Conservation (phyloP, 2,888 invertebrate species). For the Acleris cristana region DNA sequence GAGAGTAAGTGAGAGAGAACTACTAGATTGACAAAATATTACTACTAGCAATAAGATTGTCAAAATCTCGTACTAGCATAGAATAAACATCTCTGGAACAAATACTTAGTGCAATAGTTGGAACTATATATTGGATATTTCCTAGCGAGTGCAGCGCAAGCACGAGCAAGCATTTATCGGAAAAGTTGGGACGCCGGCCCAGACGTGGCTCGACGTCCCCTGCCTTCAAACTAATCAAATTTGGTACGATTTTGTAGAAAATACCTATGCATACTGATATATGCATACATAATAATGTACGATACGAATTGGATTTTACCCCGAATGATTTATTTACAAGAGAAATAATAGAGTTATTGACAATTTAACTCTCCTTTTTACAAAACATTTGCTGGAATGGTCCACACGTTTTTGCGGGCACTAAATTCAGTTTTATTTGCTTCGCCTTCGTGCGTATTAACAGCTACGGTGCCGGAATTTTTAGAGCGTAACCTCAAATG, state of each 20-base stretch:
- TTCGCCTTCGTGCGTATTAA: constrained; percentile 18
- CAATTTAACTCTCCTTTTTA: not conserved
- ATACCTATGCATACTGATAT: too few relatives aligned
- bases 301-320: too few relatives aligned
- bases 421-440: constrained; percentile 26
- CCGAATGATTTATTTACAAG: too few relatives aligned
- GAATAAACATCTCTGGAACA: constrained; percentile 7
- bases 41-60: too few relatives aligned
- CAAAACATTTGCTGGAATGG: constrained; percentile 21
- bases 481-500: constrained; percentile 18
- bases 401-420: constrained; percentile 29
- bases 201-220: not conserved
- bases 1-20: too few relatives aligned
- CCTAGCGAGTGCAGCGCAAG: constrained; percentile 15
- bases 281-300: too few relatives aligned
- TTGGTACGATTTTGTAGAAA: too few relatives aligned
- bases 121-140: constrained; percentile 25
- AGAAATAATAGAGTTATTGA: too few relatives aligned
- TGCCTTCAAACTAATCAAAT: too few relatives aligned
- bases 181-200: constrained; percentile 9
- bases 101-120: constrained; percentile 5
- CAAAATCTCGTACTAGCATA: not conserved
- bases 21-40: too few relatives aligned
- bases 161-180: constrained; percentile 21
- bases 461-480: constrained; percentile 17